These are phyloP conservation scores for Emydura subglobosa DNA, from an alignment of 2,113 vertebrate species.

Conservation along the genomic window DNA sequence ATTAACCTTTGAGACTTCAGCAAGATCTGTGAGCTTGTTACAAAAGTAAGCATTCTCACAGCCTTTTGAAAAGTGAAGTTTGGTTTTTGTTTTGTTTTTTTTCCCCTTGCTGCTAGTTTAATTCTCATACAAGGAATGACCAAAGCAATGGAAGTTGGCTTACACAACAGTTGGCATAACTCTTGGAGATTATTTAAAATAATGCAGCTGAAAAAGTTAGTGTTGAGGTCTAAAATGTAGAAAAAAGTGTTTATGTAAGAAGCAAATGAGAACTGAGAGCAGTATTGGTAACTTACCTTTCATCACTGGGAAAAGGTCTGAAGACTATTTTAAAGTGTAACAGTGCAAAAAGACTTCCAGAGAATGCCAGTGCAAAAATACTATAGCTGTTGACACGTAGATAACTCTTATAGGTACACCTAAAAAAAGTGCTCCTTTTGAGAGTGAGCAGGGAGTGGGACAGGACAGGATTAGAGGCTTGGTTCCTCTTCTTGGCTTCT, in stretches of 20 bases:
- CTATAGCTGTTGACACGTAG: neutral
- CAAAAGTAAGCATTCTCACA: neutral
- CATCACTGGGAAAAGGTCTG: neutral
- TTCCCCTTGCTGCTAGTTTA: neutral
- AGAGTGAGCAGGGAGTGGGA: neutral
- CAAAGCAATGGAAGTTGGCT: neutral
- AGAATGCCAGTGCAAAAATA: neutral
- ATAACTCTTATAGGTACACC: neutral
- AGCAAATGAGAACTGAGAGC: neutral
- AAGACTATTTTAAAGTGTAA: neutral
- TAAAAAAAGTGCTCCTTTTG: neutral
- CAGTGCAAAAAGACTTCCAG: neutral
- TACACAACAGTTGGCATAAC: neutral
- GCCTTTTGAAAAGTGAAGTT: constrained; percentile 5
- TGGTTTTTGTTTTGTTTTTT: constrained; percentile 11
- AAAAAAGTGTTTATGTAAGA: neutral
- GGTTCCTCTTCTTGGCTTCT: neutral
- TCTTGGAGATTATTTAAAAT: neutral
- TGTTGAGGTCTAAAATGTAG: neutral
- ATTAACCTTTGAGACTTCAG: constrained; percentile 33
- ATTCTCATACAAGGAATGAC: neutral
- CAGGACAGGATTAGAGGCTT: neutral
- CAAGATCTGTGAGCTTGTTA: constrained; percentile 22
- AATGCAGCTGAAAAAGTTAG: neutral
- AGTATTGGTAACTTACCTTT: neutral